Conservation (phyloP, 2,888 invertebrate species). For the Unio pictorum region DNA sequence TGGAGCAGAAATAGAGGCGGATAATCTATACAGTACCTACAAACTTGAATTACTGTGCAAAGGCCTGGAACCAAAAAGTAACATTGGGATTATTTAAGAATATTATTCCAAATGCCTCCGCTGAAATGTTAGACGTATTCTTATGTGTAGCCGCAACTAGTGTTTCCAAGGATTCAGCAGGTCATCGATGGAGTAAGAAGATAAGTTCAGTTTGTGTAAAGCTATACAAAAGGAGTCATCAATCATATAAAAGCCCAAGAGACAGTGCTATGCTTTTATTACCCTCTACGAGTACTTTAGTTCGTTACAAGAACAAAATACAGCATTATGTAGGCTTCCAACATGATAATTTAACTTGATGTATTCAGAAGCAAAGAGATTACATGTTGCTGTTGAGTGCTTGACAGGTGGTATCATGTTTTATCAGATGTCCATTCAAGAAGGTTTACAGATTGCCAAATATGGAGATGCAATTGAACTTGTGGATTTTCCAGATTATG, state of each 20-base stretch:
- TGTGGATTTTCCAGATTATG: constrained; percentile 10
- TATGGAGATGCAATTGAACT: constrained; percentile 22
- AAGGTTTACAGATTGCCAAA: constrained; percentile 27
- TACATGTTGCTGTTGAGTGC: constrained; percentile 14
- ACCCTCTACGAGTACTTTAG: constrained; percentile 6
- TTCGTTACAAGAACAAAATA: constrained; percentile 19
- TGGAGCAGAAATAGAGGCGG: too few species aligned
- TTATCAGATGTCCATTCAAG: constrained; percentile 34
- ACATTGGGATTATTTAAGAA: too few species aligned
- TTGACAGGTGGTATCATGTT: constrained; percentile 25
- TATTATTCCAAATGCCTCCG: too few species aligned
- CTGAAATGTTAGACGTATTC: too few species aligned
- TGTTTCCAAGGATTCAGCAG: too few species aligned
- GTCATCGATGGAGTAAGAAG: too few species aligned
- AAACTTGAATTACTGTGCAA: too few species aligned
- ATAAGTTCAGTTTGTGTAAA: too few species aligned
- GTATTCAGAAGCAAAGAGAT: constrained; percentile 22
- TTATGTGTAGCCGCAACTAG: too few species aligned
- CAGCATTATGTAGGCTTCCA: constrained; percentile 25
- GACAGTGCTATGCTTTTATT: constrained; percentile 1
- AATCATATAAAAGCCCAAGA: constrained; percentile 1
- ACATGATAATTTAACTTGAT: constrained; percentile 23
- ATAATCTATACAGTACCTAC: too few species aligned
- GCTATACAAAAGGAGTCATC: too few species aligned
- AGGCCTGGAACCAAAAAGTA: too few species aligned